Percentiles rank a stretch among this genome's conserved stretches.
Conservation (phyloP, 1,140 invertebrate genomes). For the Heliconius himera region DNA sequence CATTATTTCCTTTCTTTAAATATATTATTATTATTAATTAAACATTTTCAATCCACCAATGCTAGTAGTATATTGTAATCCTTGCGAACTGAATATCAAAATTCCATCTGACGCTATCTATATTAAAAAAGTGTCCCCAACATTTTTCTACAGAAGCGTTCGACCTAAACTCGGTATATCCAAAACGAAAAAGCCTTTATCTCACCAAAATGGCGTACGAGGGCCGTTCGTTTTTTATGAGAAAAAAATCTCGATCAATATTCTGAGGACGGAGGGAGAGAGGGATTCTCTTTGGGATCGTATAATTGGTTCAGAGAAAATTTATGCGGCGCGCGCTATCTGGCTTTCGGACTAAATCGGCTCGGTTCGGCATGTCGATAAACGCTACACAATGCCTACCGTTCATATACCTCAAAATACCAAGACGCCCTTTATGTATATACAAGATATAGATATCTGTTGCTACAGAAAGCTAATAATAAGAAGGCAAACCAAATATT, state of each 20-base stretch:
- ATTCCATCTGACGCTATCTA: constrained; percentile 42
- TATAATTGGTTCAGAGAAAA: constrained; percentile 71
- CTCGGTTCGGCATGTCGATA: constrained; percentile 55
- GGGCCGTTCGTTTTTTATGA: constrained; percentile 60
- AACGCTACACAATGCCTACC: constrained; percentile 53
- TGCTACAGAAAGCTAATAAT: not conserved
- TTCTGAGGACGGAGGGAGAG: constrained; percentile 61
- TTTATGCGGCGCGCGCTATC: constrained; percentile 70
- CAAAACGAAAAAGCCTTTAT: constrained; percentile 72
- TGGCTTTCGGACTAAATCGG: constrained; percentile 52
- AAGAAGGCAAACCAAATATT: not conserved
- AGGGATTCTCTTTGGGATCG: constrained; percentile 52
- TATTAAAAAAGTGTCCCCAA: constrained; percentile 44
- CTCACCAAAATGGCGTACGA: constrained; percentile 65
- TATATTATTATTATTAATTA: not conserved
- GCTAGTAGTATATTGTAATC: constrained; percentile 26
- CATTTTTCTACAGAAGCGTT: constrained; percentile 57
- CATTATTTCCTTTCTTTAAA: too few species aligned
- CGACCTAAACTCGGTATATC: constrained; percentile 53
- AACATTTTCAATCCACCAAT: constrained; percentile 19
- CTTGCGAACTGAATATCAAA: constrained; percentile 33
- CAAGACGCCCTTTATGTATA: constrained; percentile 21
- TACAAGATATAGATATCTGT: not conserved
- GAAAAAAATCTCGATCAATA: constrained; percentile 76
- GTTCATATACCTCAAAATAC: constrained; percentile 35